Conservation (phyloP, 1,140 invertebrate genomes). For the Cherax destructor region DNA sequence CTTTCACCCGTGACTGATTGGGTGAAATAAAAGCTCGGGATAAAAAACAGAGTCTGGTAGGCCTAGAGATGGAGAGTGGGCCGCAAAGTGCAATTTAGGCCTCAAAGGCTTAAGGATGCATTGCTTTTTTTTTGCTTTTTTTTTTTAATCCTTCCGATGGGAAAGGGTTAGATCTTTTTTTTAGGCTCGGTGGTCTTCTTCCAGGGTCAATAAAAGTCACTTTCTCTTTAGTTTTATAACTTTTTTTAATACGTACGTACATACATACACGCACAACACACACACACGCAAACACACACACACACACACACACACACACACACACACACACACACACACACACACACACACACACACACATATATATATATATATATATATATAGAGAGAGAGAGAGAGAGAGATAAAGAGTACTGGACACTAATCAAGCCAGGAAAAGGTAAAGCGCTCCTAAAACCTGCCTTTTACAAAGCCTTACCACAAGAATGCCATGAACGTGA, state of each 20-base stretch:
- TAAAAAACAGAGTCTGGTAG: background rate
- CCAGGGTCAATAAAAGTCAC: background rate
- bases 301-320: too few relatives aligned
- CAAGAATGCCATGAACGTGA: too few relatives aligned
- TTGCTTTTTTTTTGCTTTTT: background rate
- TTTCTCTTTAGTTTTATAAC: background rate
- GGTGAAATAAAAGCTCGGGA: background rate
- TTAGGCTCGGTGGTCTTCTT: background rate
- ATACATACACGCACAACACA: too few relatives aligned
- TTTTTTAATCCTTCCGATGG: background rate
- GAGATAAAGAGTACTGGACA: background rate
- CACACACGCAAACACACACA: too few relatives aligned
- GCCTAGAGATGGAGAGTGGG: background rate
- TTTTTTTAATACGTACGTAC: background rate
- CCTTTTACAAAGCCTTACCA: too few relatives aligned
- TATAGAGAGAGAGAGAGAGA: background rate
- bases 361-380: background rate
- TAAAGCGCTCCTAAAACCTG: background rate
- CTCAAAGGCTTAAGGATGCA: background rate
- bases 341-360: too few relatives aligned
- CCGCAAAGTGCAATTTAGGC: conserved; percentile 1
- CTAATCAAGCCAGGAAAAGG: background rate
- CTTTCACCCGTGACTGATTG: background rate
- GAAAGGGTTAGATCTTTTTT: background rate
- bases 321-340: too few relatives aligned